Evolutionary conservation across 2,888 invertebrate genomes (phyloP).

Genomic region (Colletes collaris): DNA sequence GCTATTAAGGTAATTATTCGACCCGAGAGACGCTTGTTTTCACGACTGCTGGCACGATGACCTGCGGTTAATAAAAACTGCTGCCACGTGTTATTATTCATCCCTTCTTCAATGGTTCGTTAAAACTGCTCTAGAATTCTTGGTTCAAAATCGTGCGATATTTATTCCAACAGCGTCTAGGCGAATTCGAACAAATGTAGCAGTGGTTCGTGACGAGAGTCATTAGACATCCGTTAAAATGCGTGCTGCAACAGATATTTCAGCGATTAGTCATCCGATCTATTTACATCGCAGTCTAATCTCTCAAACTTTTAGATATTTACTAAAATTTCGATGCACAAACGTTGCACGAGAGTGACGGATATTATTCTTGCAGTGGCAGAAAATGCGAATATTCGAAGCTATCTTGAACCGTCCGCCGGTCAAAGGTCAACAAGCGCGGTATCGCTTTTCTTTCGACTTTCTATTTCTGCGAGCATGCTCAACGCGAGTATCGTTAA

Average conservation of each 20-base stretch:
- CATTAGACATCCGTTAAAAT: not conserved
- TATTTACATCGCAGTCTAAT: not conserved
- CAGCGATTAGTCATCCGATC: not conserved
- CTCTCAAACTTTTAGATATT: not conserved
- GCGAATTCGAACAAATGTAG: not conserved
- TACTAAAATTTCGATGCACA: no score
- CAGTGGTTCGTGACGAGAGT: not conserved
- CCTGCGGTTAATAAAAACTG: no score
- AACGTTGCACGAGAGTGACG: not conserved
- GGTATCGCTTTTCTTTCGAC: not conserved
- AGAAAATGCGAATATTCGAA: not conserved
- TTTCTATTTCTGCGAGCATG: not conserved
- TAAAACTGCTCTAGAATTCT: no score
- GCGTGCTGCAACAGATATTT: not conserved
- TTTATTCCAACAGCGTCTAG: no score
- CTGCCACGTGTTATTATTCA: no score
- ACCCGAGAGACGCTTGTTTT: not conserved
- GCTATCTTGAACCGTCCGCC: not conserved
- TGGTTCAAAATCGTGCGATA: no score
- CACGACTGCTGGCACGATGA: no score
- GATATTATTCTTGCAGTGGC: not conserved
- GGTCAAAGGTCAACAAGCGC: conserved; percentile 5
- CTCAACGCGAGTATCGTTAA: no score
- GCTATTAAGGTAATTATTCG: not conserved
- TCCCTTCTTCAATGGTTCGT: no score